These are phyloP conservation scores for Sapajus apella DNA, from an alignment of 2,113 vertebrate species.

Conservation along the genomic window DNA sequence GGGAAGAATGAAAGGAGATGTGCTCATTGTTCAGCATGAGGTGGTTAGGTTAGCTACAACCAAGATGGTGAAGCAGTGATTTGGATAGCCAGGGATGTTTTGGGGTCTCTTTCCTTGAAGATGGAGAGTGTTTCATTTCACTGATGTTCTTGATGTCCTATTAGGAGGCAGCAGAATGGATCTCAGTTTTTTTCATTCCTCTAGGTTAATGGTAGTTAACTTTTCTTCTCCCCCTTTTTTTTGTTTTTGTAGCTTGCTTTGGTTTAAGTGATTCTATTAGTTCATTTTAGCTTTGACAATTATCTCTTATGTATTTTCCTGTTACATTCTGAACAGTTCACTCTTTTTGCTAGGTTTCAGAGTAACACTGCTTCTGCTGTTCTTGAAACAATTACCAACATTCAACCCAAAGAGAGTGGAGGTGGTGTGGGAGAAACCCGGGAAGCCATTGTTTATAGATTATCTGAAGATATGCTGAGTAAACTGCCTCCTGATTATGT, in stretches of 20 bases:
- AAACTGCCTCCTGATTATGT: constrained; percentile 86
- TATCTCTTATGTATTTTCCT: background rate
- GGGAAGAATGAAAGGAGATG: background rate
- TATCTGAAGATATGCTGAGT: constrained; percentile 87
- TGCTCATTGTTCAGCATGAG: too few relatives aligned
- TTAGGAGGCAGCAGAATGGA: background rate
- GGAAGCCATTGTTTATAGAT: constrained; percentile 84
- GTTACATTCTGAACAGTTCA: constrained; percentile 12
- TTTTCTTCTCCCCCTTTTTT: background rate
- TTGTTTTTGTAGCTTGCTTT: background rate
- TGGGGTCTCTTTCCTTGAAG: background rate
- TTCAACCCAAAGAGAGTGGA: constrained; percentile 88
- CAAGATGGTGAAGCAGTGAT: background rate
- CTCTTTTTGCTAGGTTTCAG: constrained; percentile 82
- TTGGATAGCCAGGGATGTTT: background rate
- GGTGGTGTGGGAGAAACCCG: constrained; percentile 86
- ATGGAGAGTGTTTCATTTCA: background rate
- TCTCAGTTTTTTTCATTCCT: background rate
- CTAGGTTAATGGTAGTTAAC: background rate
- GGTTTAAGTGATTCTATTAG: background rate
- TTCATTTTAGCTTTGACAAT: background rate
- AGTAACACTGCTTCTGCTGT: constrained; percentile 85
- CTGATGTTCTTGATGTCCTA: background rate
- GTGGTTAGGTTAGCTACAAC: background rate
- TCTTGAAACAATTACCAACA: constrained; percentile 86